phyloP scores from a whole-genome alignment of 2,797 vertebrate species.

The Megaceryle alcyon region DNA sequence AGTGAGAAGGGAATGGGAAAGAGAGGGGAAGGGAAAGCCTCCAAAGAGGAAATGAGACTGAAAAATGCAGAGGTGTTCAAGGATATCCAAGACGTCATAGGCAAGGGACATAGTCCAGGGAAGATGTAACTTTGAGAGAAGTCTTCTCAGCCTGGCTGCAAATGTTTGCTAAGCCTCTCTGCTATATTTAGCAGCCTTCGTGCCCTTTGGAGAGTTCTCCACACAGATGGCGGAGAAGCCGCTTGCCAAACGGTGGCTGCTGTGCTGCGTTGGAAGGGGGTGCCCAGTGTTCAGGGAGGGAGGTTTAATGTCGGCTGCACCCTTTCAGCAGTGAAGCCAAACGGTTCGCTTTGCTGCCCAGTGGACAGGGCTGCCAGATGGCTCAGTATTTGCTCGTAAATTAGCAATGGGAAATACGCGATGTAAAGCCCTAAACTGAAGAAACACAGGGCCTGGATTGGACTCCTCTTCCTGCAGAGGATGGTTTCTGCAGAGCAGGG shows the following conservation, averaged over 20 bases:
- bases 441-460: not conserved
- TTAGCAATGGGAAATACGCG: not conserved
- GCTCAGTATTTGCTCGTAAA: conserved; percentile 50
- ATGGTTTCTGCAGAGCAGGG: not conserved
- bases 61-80: not conserved
- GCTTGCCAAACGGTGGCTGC: conserved; percentile 39
- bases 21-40: not conserved
- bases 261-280: not conserved
- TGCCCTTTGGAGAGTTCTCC: conserved; percentile 58
- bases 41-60: conserved; percentile 5
- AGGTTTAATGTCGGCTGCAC: not conserved
- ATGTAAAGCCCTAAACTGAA: not conserved
- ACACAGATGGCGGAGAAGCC: not conserved
- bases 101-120: not conserved
- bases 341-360: not conserved
- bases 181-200: conserved; percentile 41
- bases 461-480: not conserved
- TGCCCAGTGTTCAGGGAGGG: not conserved
- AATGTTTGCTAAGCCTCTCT: conserved; percentile 32
- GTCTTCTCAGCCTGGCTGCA: conserved; percentile 19
- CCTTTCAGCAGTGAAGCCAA: not conserved
- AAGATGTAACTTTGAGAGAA: conserved; percentile 23
- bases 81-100: not conserved
- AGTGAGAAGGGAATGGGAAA: conserved; percentile 9
- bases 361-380: conserved; percentile 44